A percentile compares a stretch with the other conserved stretches of the same genome.
Conservation (phyloP, 2,113 vertebrate genomes). For the Columbina picui region DNA sequence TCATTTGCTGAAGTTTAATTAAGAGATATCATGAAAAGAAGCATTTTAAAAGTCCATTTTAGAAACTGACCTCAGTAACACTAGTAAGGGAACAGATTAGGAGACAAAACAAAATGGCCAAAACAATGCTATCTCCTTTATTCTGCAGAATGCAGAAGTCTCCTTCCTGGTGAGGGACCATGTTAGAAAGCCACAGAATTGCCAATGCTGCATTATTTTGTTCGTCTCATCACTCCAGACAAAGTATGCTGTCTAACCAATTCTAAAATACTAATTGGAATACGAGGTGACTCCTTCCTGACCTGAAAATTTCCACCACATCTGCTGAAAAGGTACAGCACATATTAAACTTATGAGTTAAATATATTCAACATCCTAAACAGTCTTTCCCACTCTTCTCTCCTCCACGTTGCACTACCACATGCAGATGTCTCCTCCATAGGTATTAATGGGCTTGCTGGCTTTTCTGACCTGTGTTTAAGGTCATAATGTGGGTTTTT, state of each 20-base stretch:
- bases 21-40: not conserved
- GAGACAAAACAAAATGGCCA: not conserved
- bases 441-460: not conserved
- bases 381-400: not conserved
- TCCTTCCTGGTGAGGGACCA: not conserved
- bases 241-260: not conserved
- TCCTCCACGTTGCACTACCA: not conserved
- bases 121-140: not conserved
- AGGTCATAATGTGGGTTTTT: too few species aligned
- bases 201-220: not conserved
- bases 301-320: not conserved
- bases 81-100: not conserved
- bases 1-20: slow-evolving; percentile 11
- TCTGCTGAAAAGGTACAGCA: not conserved
- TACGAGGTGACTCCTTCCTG: not conserved
- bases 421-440: not conserved
- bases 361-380: not conserved
- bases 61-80: not conserved
- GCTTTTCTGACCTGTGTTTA: not conserved
- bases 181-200: not conserved
- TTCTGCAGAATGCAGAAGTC: not conserved
- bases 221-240: not conserved
- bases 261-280: not conserved
- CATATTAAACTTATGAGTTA: not conserved
- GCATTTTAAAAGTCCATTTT: slow-evolving; percentile 5